These are phyloP conservation scores for Riparia riparia DNA, from an alignment of 2,113 vertebrate genomes.

Conservation along the genomic window DNA sequence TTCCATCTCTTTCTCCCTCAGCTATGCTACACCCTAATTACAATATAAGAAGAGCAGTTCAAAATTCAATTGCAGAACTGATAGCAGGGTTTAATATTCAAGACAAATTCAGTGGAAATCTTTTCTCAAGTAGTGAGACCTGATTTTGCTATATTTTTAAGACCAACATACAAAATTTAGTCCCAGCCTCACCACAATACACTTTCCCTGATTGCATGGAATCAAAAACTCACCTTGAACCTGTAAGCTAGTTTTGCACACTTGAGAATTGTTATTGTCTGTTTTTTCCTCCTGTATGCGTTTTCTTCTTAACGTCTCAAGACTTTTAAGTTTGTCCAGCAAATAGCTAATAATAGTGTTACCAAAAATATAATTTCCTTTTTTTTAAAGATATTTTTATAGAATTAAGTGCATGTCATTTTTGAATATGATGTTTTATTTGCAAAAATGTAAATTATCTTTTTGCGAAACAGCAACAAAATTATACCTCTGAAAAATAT, in stretches of 20 bases:
- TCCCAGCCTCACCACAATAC: neutral
- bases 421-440: conserved; percentile 38
- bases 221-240: neutral
- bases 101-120: neutral
- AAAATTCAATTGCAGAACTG: neutral
- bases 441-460: conserved; percentile 23
- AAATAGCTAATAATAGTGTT: neutral
- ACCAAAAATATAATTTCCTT: conserved; percentile 17
- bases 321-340: neutral
- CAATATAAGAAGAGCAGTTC: neutral
- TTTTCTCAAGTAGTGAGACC: neutral
- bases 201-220: neutral
- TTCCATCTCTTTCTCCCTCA: neutral
- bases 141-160: neutral
- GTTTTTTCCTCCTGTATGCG: neutral
- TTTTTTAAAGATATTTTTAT: conserved; percentile 43
- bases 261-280: neutral
- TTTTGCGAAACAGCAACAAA: conserved; percentile 22
- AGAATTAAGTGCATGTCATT: neutral
- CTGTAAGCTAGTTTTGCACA: neutral
- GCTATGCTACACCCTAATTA: neutral
- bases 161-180: neutral
- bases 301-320: neutral
- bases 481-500: conserved; percentile 38
- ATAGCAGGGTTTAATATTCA: neutral